Evolutionary conservation across 2,113 vertebrate species (phyloP).

Genomic region (Ceyx margarethae): DNA sequence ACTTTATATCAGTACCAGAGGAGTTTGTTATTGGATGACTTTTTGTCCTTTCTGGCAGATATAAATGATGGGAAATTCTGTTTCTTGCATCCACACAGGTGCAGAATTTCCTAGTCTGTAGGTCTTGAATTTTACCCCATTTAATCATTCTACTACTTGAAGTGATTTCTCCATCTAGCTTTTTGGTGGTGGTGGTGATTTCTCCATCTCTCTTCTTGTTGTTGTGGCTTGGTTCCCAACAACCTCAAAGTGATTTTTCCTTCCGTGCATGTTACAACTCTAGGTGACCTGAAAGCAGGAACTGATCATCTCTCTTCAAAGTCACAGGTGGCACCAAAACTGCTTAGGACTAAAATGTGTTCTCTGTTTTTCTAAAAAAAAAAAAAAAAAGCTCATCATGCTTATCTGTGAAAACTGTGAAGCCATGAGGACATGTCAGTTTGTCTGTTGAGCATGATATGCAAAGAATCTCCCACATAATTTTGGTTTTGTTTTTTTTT

Average conservation of each 20-base stretch:
- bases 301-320: not conserved
- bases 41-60: not conserved
- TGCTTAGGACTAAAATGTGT: not conserved
- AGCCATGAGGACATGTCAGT: not conserved
- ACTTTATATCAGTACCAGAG: not conserved
- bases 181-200: no score
- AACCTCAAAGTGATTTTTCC: not conserved
- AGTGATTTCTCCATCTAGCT: not conserved
- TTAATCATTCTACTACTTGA: not conserved
- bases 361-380: not conserved
- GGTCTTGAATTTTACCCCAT: not conserved
- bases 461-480: not conserved
- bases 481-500: no score
- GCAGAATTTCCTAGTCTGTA: not conserved
- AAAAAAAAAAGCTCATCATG: not conserved
- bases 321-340: not conserved
- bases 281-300: not conserved
- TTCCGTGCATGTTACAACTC: not conserved
- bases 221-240: not conserved
- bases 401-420: not conserved
- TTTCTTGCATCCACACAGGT: rapidly evolving
- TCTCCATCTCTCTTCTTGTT: not conserved
- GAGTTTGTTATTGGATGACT: not conserved
- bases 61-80: not conserved
- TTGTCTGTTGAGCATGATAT: not conserved